Percentiles rank a stretch among this genome's conserved stretches.
phyloP scores from a whole-genome alignment of 2,113 vertebrate genomes.

The Leucoraja erinaceus region DNA sequence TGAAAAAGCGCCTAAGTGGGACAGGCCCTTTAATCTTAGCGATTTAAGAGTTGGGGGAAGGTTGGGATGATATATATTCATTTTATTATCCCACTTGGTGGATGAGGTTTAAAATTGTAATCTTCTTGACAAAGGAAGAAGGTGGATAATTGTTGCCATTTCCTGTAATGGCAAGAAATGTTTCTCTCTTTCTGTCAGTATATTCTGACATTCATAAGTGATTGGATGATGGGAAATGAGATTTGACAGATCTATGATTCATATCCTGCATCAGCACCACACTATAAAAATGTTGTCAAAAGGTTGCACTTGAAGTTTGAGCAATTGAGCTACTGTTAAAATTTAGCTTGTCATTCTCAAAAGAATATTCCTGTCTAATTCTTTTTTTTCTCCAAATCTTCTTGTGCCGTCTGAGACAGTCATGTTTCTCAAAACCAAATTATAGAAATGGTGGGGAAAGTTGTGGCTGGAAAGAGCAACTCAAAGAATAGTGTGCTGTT shows the following conservation, averaged over 20 bases:
- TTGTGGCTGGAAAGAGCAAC: neutral
- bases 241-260: slow-evolving; percentile 7
- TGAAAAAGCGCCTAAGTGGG: too few relatives aligned
- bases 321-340: neutral
- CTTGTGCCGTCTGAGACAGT: neutral
- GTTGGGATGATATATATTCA: neutral
- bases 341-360: neutral
- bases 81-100: neutral
- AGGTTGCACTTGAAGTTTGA: neutral
- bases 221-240: neutral
- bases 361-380: neutral
- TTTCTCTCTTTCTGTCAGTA: neutral
- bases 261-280: neutral
- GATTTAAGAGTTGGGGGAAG: neutral
- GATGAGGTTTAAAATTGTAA: neutral
- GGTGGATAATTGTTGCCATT: neutral
- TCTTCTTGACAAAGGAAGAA: neutral
- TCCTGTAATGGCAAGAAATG: neutral
- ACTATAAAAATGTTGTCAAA: neutral
- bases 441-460: neutral
- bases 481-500: neutral
- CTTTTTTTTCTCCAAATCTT: neutral
- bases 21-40: too few relatives aligned
- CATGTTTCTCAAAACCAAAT: neutral
- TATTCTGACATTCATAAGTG: neutral